Evolutionary conservation across 2,113 vertebrate species (phyloP).

Genomic region (Rhadina sibilatrix): DNA sequence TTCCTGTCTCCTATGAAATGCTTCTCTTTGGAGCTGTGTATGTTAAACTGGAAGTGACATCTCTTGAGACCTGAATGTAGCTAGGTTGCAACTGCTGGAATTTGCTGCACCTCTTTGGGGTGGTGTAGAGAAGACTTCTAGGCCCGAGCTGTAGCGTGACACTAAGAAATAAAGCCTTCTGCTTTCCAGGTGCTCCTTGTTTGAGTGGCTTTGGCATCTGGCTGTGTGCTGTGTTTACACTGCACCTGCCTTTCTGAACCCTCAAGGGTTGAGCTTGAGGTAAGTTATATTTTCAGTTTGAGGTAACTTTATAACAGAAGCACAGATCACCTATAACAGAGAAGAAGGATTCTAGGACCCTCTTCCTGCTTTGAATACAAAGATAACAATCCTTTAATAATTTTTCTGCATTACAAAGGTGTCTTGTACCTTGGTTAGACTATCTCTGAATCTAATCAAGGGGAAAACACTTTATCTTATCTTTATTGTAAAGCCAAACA

Average conservation of each 20-base stretch:
- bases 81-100: not conserved
- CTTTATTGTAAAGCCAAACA: conserved; percentile 1
- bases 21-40: not conserved
- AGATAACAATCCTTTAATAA: not conserved
- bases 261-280: not conserved
- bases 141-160: not conserved
- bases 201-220: not conserved
- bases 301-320: not conserved
- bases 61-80: not conserved
- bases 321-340: not conserved
- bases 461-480: conserved; percentile 1
- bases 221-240: not conserved
- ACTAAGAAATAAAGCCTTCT: not conserved
- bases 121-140: not conserved
- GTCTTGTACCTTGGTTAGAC: not conserved
- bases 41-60: not conserved
- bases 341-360: not conserved
- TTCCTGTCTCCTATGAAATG: not conserved
- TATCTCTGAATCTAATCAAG: not conserved
- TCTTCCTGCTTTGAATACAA: not conserved
- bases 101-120: not conserved
- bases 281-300: not conserved
- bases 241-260: not conserved
- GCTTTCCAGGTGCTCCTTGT: conserved; percentile 33
- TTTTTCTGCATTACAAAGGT: not conserved